Percentiles rank a stretch among this genome's conserved stretches.
Evolutionary conservation across 2,888 invertebrate genomes (phyloP).

Genomic region (Xestoiulus laeticollis): DNA sequence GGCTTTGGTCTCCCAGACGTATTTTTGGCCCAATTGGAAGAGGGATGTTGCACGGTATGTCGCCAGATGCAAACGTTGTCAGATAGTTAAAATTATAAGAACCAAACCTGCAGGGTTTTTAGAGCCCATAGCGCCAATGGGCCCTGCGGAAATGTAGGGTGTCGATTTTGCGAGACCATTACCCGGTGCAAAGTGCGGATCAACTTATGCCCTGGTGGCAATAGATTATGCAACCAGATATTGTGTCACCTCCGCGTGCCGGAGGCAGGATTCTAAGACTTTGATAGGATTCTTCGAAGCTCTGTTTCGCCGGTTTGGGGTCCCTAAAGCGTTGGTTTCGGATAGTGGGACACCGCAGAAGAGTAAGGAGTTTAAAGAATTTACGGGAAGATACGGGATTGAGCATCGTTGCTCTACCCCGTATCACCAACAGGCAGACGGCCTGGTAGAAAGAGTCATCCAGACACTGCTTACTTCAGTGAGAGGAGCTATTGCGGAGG

Average conservation of each 20-base stretch:
- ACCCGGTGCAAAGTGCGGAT: not conserved
- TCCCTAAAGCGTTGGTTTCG: not conserved
- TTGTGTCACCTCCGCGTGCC: not conserved
- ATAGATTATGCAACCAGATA: not conserved
- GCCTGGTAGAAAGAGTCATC: not conserved
- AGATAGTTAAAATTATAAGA: not conserved
- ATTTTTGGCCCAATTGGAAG: not conserved
- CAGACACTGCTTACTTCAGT: not conserved
- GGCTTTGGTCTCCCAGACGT: not conserved
- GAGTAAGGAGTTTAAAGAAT: not conserved
- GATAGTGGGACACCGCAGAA: not conserved
- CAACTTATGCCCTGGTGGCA: not conserved
- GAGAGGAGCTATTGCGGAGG: not conserved
- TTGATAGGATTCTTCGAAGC: not conserved
- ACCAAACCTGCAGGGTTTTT: not conserved
- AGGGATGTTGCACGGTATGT: not conserved
- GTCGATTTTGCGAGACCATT: not conserved
- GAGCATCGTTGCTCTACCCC: not conserved
- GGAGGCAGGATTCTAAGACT: not conserved
- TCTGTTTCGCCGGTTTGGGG: not conserved
- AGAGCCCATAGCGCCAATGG: not conserved
- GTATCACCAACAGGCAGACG: not conserved
- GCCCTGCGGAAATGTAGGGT: not conserved
- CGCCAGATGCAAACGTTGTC: not conserved
- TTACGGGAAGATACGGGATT: not conserved